Base-by-base conservation (phyloP, 2,888 invertebrate species). In the Fabriciana adippe region DNA sequence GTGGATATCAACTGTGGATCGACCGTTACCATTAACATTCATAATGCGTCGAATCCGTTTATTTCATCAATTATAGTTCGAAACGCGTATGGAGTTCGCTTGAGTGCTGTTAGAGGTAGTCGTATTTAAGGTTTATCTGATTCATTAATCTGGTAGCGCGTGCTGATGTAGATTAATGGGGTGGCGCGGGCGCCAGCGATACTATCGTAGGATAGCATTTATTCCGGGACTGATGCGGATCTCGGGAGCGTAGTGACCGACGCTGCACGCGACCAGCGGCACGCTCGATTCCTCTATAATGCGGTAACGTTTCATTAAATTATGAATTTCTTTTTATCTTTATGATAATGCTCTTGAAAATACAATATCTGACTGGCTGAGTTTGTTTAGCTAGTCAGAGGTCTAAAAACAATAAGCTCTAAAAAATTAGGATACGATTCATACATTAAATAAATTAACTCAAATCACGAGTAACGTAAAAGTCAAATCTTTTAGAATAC, bases 91-190 rank as follows among this genome's bases (percentile, higher is more conserved):
- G 80, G 77, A 83, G 81, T 80, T 76, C 75, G 78, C 79, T 75
- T 75, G 76, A 80, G 75, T 78, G 81, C 80, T 79, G 81, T 81
- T 81, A 80, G 74, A 85, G 81, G 79, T 85, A 88, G 87, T 86
- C 84, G 90, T 91, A 89, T 88, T 89, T 88, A 89, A 88, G 80
- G 85, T 85, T 89, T 90, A 92, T 92, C 92, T 84, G 80, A 84
- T 89, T 90, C 90, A 90, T 90, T 91, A 88, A 92, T 91, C 92
- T 86, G 85, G 81, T 85, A 81, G 87, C 89, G 87, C 88, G 90
- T 89, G 90, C 87, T 89, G 92, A 92, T 92, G 90, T 88, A 89
- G 91, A 92, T 91, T 88, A 91, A 91, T 91, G 87, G 85, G 85
- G 89, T 88, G 89, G 87, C 87, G 80, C 82, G 79, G 83, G 83